Evolutionary conservation across 2,113 vertebrate genomes (phyloP).

Genomic region (Motacilla tschutschensis): DNA sequence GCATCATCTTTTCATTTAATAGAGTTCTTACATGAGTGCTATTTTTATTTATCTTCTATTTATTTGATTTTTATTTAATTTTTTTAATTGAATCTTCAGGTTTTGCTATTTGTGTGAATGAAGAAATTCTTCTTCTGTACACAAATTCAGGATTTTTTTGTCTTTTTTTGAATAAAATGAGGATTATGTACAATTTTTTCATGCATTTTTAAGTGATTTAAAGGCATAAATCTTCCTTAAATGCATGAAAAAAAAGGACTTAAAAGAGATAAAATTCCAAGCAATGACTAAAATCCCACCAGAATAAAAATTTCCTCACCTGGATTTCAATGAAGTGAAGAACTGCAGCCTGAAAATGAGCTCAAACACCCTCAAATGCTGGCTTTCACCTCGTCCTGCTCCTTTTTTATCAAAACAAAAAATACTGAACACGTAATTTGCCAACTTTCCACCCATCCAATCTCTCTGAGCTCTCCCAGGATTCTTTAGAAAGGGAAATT

Average conservation of each 20-base stretch:
- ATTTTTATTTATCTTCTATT: not conserved
- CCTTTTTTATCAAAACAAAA: not conserved
- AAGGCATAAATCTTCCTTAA: not conserved
- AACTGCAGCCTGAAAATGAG: not conserved
- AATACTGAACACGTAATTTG: not conserved
- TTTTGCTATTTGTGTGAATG: not conserved
- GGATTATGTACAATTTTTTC: not conserved
- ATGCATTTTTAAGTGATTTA: not conserved
- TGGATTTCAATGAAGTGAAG: not conserved
- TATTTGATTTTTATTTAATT: not conserved
- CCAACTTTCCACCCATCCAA: not conserved
- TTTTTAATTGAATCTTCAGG: not conserved
- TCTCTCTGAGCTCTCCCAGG: not conserved
- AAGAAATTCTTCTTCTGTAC: not conserved
- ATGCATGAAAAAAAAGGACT: not conserved
- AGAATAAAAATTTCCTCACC: not conserved
- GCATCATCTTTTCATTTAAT: not conserved
- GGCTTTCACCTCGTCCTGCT: fast-evolving
- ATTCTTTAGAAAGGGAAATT: not conserved
- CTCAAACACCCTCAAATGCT: not conserved
- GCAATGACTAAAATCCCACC: not conserved
- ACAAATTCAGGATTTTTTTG: not conserved
- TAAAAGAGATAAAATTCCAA: not conserved
- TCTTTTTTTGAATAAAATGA: not conserved
- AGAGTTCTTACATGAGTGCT: not conserved